These are phyloP conservation scores for Nycticorax nycticorax DNA, from an alignment of 2,113 vertebrate genomes.

Conservation along the genomic window DNA sequence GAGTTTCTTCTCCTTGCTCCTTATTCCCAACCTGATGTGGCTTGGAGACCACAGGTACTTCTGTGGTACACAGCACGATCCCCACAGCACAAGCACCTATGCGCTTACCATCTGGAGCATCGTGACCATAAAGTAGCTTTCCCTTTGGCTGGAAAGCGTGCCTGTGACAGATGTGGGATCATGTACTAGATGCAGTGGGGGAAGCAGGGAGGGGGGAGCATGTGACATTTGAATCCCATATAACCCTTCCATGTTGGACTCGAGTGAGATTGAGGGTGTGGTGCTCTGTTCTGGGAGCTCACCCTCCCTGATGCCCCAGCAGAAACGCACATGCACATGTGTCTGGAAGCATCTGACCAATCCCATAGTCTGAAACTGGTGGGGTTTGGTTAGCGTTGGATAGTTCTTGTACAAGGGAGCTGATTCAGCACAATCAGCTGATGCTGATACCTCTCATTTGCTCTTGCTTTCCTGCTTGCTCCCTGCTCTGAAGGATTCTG, in stretches of 20 bases:
- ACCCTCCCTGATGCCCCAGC: neutral
- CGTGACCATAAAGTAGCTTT: neutral
- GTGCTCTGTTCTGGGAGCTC: neutral
- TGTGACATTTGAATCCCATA: neutral
- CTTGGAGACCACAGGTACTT: neutral
- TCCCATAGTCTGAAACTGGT: neutral
- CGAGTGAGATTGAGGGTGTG: neutral
- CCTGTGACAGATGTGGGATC: neutral
- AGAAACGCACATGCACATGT: accelerated
- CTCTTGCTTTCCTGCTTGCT: neutral
- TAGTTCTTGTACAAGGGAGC: neutral
- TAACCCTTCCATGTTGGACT: neutral
- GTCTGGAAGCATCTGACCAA: neutral
- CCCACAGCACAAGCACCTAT: neutral
- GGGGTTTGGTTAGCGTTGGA: neutral
- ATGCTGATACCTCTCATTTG: neutral
- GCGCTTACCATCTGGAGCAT: neutral
- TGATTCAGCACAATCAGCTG: neutral
- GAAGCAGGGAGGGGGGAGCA: neutral
- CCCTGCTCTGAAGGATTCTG: neutral
- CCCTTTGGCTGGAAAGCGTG: accelerated
- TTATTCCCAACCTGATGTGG: neutral
- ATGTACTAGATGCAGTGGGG: neutral
- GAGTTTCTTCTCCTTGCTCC: neutral
- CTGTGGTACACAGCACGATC: neutral